Evolutionary conservation across 2,888 invertebrate species (phyloP), one percentile per base, ranked within the genome.

Genomic region (Melinaea menophilus): DNA sequence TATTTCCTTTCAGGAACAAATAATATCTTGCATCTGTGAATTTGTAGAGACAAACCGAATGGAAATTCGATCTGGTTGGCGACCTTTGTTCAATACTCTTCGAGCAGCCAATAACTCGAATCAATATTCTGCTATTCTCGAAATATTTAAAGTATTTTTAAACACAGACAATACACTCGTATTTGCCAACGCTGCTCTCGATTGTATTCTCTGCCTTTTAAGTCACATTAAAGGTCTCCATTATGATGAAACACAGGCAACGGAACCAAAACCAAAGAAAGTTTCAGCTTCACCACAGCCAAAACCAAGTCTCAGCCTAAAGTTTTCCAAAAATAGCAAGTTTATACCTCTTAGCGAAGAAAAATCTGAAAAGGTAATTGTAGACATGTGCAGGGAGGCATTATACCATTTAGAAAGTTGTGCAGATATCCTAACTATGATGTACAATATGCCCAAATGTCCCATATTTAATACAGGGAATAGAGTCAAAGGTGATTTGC

Each of bases 41-140:
- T 97, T 99, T 75, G 98, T 99, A 0, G 98, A 98, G 84, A 97
- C 97, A 0, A 98, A 97, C 81, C 93, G 97, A 73, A 95, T 95
- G 66, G 98, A 98, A 89, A 97, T 99, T 54, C 94, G 96, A 71
- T 98, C 98, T 0, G 99, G 99, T 0, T 99, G 99, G 99, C 92
- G 98, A 61, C 97, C 99, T 0, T 88, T 99, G 2, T 99, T 99
- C 79, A 98, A 98, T 11, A 98, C 98, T 0, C 86, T 99, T 55
- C 93, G 98, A 31, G 97, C 97, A 55, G 97, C 98, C 0, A 93
- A 93, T 55, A 95, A 95, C 74, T 92, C 93, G 56, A 95, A 95
- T 72, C 94, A 94, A 75, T 93, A 94, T 33, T 92, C 94, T 0
- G 94, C 95, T 0, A 93, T 96, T 64, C 88, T 96, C 61, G 99